Base-by-base conservation (phyloP, 1,140 invertebrate species). In the Triops longicaudatus region DNA sequence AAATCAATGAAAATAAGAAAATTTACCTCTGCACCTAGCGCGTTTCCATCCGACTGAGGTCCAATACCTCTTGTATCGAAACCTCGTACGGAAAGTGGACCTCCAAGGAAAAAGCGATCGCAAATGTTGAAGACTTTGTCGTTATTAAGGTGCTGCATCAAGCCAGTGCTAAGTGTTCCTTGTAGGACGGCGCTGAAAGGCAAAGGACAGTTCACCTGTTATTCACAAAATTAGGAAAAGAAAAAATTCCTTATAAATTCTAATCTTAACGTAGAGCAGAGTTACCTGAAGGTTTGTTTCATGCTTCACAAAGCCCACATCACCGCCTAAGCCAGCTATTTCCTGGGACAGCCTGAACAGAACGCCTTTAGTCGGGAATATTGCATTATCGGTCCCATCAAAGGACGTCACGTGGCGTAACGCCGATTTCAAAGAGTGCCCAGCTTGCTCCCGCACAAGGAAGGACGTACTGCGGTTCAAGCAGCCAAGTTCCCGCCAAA, bases 91-190 rank as follows among this genome's bases (percentile, higher is more conserved):
- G 90, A 90, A 63, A 93, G 84, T 0, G 95, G 93, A 1, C 95
- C 95, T 41, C 95, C 95, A 31, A 97, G 85, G 83, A 91, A 96
- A 86, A 95, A 95, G 79, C 89, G 87, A 84, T 97, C 95, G 44
- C 88, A 87, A 79, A 96, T 88, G 75, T 83, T 86, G 77, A 89
- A 85, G 80, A 85, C 84, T 83, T 89, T 88, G 72, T 90, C 87
- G 82, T 89, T 87, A 82, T 86, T 87, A 80, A 85, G 79, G 26
- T 83, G 81, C 63, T 83, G 81, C 73, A 96, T 85, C 12, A 93
- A 82, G 2, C 95, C 95, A 77, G 86, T 87, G 78, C 90, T 88
- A 28, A 92, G 83, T 26, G 89, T 87, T 37, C 89, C 85, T 85
- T 96, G 93, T 63, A 95, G 81, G 71, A 92, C 90, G 92, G 94